Conservation (phyloP, 2,797 vertebrate genomes). For the Adelosebastes latens region DNA sequence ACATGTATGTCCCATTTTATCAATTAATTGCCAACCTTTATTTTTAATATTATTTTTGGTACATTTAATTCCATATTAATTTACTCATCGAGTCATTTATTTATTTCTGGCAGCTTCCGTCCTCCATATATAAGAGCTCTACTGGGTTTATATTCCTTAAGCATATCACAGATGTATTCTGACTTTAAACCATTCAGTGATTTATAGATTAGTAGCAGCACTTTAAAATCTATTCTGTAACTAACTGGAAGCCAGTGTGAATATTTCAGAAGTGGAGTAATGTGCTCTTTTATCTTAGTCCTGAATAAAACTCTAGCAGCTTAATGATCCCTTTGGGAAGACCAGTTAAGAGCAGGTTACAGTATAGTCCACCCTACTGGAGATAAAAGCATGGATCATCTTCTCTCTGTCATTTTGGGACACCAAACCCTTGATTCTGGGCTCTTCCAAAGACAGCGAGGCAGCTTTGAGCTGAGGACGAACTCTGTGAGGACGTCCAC, state of each 20-base stretch:
- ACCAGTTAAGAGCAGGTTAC: neutral
- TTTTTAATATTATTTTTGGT: no score
- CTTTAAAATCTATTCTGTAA: neutral
- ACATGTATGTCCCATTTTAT: no score
- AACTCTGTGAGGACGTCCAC: slow-evolving; percentile 69
- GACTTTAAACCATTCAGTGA: neutral
- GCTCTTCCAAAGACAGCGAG: slow-evolving; percentile 43
- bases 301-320: neutral
- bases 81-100: neutral
- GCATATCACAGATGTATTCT: neutral
- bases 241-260: neutral
- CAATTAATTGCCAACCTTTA: no score
- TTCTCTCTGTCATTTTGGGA: neutral
- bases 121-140: neutral
- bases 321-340: neutral
- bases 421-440: neutral
- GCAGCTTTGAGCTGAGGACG: slow-evolving; percentile 54
- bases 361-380: neutral
- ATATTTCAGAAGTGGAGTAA: neutral
- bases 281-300: neutral
- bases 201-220: neutral
- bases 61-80: neutral
- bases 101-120: neutral
- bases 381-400: neutral
- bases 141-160: neutral